Evolutionary conservation across 2,797 vertebrate species (phyloP), one percentile per base, ranked within the genome.

Genomic region (Arrhamphus sclerolepis): DNA sequence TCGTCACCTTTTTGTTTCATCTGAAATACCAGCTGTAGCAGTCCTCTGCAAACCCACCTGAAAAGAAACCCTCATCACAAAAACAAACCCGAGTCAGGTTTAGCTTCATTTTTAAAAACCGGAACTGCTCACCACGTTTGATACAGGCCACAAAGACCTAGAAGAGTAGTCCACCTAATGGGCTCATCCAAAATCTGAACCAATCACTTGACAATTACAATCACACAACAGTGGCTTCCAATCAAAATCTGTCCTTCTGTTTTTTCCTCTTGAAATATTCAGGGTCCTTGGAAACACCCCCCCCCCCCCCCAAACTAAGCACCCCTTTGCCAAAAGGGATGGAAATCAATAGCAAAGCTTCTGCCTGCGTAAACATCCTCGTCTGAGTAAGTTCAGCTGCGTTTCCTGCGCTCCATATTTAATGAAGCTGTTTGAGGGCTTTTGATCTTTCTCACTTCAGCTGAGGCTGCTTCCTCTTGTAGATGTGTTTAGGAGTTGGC

Each of bases 231-330:
- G n/a, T 43, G 0, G 18, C 4, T 0, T 43, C 69, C 67, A 75
- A 76, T 83, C 56, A 60, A 17, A 82, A 55, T 29, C 41, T 46
- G 52, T 20, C 54, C 38, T 38, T 29, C 65, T 44, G 70, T 66
- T 62, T 52, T 63, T 31, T 56, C 24, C 66, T 70, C 44, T 11
- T 77, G 8, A 85, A 81, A 84, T 71, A 82, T 81, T 81, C 62
- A 80, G 49, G 5, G 14, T 60, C 55, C 26, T 57, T 22, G 2
- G 20, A 4, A 58, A 22, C 58, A 2, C 24, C 16, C 49, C 24
- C 4, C 43, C 41, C 13, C 34, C 20, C 2, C 20, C 10, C 0
- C 34, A 5, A 0, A 14, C 48, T 46, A 38, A 31, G 39, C 22
- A 38, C 13, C 26, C 39, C 52, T 54, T 26, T 42, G 54, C 63